phyloP scores from a whole-genome alignment of 2,797 vertebrate species.

The Parotocinclus haroldoi region DNA sequence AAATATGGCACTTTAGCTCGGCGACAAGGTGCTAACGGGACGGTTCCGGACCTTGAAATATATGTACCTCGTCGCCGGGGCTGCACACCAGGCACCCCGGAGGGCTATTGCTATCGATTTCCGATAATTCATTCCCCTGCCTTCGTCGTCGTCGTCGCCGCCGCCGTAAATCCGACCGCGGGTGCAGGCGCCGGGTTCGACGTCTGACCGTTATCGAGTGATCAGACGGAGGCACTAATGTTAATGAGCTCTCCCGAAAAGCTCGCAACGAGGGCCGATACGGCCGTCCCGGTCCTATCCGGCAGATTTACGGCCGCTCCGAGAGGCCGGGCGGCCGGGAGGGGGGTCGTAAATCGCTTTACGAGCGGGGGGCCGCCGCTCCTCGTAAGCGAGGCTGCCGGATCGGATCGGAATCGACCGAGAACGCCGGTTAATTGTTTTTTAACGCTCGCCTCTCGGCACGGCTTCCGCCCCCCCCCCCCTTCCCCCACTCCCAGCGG shows the following conservation, averaged over 20 bases:
- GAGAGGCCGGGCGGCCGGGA: constrained; percentile 55
- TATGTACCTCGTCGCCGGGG: not conserved
- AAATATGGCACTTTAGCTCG: constrained; percentile 45
- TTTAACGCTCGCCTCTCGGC: constrained; percentile 61
- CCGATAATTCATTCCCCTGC: constrained; percentile 16
- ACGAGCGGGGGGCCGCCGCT: constrained; percentile 55
- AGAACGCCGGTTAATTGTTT: constrained; percentile 74
- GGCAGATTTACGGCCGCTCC: constrained; percentile 65
- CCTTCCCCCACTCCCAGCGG: no score
- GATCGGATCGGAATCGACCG: constrained; percentile 65
- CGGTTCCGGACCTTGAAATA: constrained; percentile 23
- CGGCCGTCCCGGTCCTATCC: constrained; percentile 49
- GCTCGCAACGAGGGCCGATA: constrained; percentile 33
- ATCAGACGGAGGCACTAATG: constrained; percentile 24
- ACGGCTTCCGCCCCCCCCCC: constrained; percentile 15
- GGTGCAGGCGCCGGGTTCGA: not conserved
- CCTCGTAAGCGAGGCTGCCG: constrained; percentile 61
- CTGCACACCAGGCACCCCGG: constrained; percentile 10
- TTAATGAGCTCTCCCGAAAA: constrained; percentile 33
- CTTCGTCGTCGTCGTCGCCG: constrained; percentile 1
- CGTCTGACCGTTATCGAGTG: constrained; percentile 28
- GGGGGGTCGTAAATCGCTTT: constrained; percentile 64
- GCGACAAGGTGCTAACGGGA: constrained; percentile 37
- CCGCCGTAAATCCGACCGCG: constrained; percentile 15
- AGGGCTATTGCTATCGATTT: constrained; percentile 32